phyloP scores from a whole-genome alignment of 2,797 vertebrate species.

The Pagetopsis macropterus region DNA sequence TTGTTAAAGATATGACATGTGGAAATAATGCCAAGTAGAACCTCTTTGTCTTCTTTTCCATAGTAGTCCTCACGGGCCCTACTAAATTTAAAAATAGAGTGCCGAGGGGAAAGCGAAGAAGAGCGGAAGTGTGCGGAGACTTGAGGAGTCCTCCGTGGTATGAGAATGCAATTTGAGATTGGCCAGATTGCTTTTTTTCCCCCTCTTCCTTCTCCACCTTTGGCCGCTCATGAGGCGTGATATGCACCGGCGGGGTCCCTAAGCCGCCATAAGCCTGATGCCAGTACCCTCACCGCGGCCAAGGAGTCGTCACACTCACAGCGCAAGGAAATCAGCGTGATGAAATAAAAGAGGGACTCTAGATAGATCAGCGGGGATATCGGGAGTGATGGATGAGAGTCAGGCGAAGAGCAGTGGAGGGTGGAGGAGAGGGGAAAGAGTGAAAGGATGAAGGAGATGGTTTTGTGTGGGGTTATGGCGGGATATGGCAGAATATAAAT shows the following conservation, averaged over 20 bases:
- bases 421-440: conserved; percentile 11
- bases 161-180: conserved; percentile 80
- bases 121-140: conserved; percentile 48
- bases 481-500: conserved; percentile 58
- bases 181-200: conserved; percentile 79
- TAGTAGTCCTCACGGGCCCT: conserved; percentile 57
- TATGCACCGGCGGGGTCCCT: conserved; percentile 70
- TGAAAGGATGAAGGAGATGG: conserved; percentile 52
- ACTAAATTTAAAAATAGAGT: conserved; percentile 78
- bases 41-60: conserved; percentile 61
- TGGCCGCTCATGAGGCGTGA: conserved; percentile 73
- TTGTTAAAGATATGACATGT: conserved; percentile 55
- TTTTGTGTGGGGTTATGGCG: conserved; percentile 38
- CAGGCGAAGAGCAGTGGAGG: conserved; percentile 20
- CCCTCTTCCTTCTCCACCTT: conserved; percentile 14
- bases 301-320: conserved; percentile 51
- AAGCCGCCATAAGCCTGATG: conserved; percentile 73
- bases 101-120: conserved; percentile 63
- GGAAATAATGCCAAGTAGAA: conserved; percentile 71
- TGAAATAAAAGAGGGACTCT: conserved; percentile 80
- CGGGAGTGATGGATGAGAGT: conserved; percentile 70
- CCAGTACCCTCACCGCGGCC: conserved; percentile 58
- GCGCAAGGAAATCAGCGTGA: conserved; percentile 69
- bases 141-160: conserved; percentile 67
- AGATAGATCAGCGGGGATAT: conserved; percentile 81